phyloP scores from a whole-genome alignment of 1,140 invertebrate species.

The Steinernema khuongi region DNA sequence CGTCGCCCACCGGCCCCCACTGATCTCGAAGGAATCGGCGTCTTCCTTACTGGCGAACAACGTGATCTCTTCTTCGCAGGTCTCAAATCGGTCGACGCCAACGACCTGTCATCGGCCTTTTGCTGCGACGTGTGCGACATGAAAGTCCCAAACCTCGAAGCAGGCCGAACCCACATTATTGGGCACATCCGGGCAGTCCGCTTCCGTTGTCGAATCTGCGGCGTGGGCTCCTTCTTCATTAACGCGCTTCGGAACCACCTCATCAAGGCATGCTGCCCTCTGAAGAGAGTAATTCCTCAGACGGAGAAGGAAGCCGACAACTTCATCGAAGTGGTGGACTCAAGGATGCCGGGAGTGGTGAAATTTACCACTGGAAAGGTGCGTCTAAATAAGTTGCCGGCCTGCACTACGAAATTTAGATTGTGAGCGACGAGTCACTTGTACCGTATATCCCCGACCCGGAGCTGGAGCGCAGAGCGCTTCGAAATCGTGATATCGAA shows the following conservation, averaged over 20 bases:
- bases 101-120: not conserved
- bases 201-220: constrained; percentile 34
- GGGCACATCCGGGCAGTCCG: constrained; percentile 41
- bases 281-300: not conserved
- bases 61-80: constrained; percentile 23
- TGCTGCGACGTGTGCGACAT: constrained; percentile 17
- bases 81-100: not conserved
- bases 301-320: constrained; percentile 29
- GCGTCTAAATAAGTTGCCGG: not conserved
- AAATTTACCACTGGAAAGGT: constrained; percentile 37
- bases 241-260: constrained; percentile 36
- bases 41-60: constrained; percentile 22
- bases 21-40: constrained; percentile 17
- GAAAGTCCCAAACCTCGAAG: constrained; percentile 2
- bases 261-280: not conserved
- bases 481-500: not conserved
- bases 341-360: constrained; percentile 26
- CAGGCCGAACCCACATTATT: constrained; percentile 34
- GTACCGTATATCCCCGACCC: not conserved
- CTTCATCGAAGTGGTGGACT: constrained; percentile 31
- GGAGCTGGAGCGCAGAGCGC: not conserved
- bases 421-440: not conserved
- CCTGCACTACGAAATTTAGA: not conserved
- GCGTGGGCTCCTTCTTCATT: constrained; percentile 38
- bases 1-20: not conserved